Evolutionary conservation across 2,888 invertebrate genomes (phyloP).

Genomic region (Hybos culiciformis): DNA sequence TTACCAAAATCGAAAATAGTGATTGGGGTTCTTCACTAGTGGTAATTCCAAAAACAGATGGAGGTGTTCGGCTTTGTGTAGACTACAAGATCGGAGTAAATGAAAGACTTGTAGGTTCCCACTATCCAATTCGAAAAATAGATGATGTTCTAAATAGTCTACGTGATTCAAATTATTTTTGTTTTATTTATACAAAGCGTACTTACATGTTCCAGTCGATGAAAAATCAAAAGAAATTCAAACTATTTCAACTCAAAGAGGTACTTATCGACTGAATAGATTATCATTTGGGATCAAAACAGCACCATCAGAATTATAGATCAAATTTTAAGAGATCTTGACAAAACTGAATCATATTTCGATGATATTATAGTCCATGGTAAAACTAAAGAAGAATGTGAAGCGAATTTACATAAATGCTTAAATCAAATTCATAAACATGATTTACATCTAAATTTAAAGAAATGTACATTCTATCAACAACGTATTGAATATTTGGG

Average conservation of each 20-base stretch:
- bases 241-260: slow-evolving; percentile 11
- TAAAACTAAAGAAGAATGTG: slow-evolving; percentile 9
- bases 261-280: slow-evolving; percentile 8
- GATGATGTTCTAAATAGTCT: slow-evolving; percentile 13
- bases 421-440: slow-evolving; percentile 11
- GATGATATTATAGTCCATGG: slow-evolving; percentile 14
- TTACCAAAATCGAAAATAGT: slow-evolving; percentile 11
- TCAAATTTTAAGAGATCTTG: slow-evolving; percentile 11
- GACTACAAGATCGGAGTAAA: slow-evolving; percentile 14
- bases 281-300: slow-evolving; percentile 2
- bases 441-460: slow-evolving; percentile 10
- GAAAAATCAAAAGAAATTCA: slow-evolving; percentile 9
- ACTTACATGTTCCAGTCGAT: slow-evolving; percentile 9
- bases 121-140: slow-evolving; percentile 10
- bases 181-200: slow-evolving; percentile 12
- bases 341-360: slow-evolving; percentile 11
- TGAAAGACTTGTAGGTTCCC: slow-evolving; percentile 5
- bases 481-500: slow-evolving; percentile 6
- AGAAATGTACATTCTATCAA: slow-evolving; percentile 11
- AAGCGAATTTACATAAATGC: slow-evolving; percentile 8
- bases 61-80: slow-evolving; percentile 9
- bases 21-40: slow-evolving; percentile 12
- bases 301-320: slow-evolving; percentile 14
- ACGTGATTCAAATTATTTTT: slow-evolving; percentile 10
- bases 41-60: slow-evolving; percentile 11